These are phyloP conservation scores for Ispidina picta DNA, from an alignment of 2,797 vertebrate species.

Conservation along the genomic window DNA sequence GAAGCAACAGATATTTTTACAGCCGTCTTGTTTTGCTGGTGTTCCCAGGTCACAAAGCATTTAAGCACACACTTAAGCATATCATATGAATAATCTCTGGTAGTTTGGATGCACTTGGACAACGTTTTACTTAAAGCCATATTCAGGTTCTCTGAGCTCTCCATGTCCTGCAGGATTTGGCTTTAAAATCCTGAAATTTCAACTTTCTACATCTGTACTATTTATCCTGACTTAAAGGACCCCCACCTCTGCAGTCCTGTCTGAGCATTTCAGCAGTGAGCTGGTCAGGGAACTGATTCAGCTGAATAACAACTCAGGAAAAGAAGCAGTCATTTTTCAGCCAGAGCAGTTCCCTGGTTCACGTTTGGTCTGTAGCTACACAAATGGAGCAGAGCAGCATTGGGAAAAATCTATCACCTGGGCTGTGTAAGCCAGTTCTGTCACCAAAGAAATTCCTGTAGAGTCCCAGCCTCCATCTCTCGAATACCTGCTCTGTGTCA, in stretches of 20 bases:
- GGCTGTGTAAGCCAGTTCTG: not conserved
- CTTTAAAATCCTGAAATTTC: not conserved
- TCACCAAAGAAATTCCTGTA: not conserved
- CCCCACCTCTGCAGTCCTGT: not conserved
- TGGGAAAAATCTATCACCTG: not conserved
- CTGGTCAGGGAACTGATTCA: not conserved
- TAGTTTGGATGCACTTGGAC: not conserved
- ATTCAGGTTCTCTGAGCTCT: not conserved
- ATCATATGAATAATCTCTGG: not conserved
- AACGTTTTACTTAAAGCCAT: not conserved
- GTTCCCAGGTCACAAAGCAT: not conserved
- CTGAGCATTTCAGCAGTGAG: not conserved
- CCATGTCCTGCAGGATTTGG: not conserved
- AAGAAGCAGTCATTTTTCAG: constrained; percentile 14
- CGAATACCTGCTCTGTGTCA: not conserved
- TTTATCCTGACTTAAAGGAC: constrained; percentile 5
- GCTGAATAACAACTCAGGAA: not conserved
- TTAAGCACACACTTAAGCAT: not conserved
- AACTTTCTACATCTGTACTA: not conserved
- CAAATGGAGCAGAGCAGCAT: not conserved
- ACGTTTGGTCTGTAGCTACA: not conserved
- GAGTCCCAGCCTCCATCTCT: not conserved
- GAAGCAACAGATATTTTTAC: constrained; percentile 29
- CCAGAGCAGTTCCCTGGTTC: not conserved
- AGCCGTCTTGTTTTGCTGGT: not conserved